phyloP scores from a whole-genome alignment of 2,888 invertebrate species.

The Cremastinae sp. region DNA sequence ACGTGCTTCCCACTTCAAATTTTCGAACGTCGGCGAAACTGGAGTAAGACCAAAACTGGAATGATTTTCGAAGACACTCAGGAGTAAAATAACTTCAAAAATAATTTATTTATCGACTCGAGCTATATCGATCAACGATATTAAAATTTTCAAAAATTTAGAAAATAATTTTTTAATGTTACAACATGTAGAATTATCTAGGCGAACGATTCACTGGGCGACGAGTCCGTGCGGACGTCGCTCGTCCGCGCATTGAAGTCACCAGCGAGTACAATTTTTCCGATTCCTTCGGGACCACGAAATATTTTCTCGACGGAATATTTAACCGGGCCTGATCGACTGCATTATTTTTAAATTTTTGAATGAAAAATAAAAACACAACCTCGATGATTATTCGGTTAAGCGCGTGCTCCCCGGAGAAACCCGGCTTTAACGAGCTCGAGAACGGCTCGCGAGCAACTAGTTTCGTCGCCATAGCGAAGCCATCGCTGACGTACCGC shows the following conservation, averaged over 20 bases:
- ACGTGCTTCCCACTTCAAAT: constrained; percentile 47
- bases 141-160: too few species aligned
- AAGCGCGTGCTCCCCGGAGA: constrained; percentile 8
- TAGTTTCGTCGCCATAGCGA: constrained; percentile 50
- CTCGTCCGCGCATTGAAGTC: constrained; percentile 53
- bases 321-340: not conserved
- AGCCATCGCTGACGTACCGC: constrained; percentile 47
- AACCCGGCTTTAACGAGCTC: constrained; percentile 49
- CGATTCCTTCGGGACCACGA: not conserved
- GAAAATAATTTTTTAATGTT: too few species aligned
- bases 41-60: constrained; percentile 46
- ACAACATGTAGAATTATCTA: constrained; percentile 20
- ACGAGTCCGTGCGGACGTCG: constrained; percentile 22
- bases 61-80: constrained; percentile 1
- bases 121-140: too few species aligned
- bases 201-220: constrained; percentile 33
- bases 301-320: not conserved
- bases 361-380: not conserved
- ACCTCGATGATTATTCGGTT: constrained; percentile 5
- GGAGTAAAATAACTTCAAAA: not conserved
- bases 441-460: constrained; percentile 54
- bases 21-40: constrained; percentile 34
- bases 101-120: not conserved
- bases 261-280: constrained; percentile 18
- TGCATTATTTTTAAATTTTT: not conserved